Conservation (phyloP, 2,797 vertebrate genomes). For the Thunnus albacares region DNA sequence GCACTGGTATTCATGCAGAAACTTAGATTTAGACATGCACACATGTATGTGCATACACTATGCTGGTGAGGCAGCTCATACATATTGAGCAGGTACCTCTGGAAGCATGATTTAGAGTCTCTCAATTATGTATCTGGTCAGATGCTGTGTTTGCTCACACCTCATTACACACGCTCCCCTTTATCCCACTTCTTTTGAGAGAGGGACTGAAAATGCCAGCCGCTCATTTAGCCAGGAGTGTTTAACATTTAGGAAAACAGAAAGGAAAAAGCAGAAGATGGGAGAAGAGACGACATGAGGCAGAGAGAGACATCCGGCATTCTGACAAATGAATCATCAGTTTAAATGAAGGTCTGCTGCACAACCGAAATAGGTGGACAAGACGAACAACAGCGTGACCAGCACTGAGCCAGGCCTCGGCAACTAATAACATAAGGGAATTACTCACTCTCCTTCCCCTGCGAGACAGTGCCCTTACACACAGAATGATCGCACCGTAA, state of each 20-base stretch:
- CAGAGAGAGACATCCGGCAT: constrained; percentile 55
- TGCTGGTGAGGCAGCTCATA: constrained; percentile 62
- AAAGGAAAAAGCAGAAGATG: constrained; percentile 56
- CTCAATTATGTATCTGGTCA: constrained; percentile 85
- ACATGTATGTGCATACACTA: constrained; percentile 39
- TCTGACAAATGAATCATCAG: constrained; percentile 71
- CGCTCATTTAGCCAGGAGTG: constrained; percentile 71
- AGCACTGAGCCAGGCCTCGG: constrained; percentile 24
- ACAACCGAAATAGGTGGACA: constrained; percentile 33
- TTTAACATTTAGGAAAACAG: constrained; percentile 73
- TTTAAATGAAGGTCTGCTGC: constrained; percentile 65
- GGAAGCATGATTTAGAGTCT: constrained; percentile 76
- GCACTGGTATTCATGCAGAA: constrained; percentile 46
- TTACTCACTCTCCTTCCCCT: constrained; percentile 45
- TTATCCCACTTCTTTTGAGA: constrained; percentile 63
- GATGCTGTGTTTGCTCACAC: constrained; percentile 75
- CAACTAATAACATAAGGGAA: constrained; percentile 54
- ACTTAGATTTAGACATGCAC: constrained; percentile 22
- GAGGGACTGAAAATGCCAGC: constrained; percentile 65
- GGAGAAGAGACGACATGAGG: constrained; percentile 52
- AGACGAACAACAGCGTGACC: constrained; percentile 32
- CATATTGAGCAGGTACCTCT: constrained; percentile 78
- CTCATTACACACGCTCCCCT: constrained; percentile 76
- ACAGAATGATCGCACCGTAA: constrained; percentile 54
- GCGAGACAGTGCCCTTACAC: constrained; percentile 54